A percentile compares a stretch with the other conserved stretches of the same genome.
phyloP scores from a whole-genome alignment of 1,140 invertebrate species.

The Zaprionus nigranus region DNA sequence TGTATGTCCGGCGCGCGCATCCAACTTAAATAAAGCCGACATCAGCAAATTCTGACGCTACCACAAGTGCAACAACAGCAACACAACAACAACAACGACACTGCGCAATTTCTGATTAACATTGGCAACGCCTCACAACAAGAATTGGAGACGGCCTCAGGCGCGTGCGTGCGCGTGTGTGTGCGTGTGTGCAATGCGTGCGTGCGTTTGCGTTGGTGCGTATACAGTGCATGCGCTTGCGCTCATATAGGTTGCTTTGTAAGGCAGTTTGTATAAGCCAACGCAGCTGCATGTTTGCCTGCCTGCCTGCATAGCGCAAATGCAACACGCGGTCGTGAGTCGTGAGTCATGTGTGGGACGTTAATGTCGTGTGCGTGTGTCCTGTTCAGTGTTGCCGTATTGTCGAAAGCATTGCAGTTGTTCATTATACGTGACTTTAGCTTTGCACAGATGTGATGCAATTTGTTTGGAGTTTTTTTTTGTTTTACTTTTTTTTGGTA shows the following conservation, averaged over 20 bases:
- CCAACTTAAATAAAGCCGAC: constrained; percentile 11
- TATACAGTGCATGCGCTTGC: constrained; percentile 12
- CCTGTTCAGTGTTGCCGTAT: constrained; percentile 11
- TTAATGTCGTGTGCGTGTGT: not conserved
- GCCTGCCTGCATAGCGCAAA: constrained; percentile 11
- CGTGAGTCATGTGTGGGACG: not conserved
- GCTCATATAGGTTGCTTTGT: constrained; percentile 31
- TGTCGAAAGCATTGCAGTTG: not conserved
- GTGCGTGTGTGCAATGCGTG: constrained; percentile 21
- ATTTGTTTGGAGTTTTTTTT: constrained; percentile 24
- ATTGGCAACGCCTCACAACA: constrained; percentile 12
- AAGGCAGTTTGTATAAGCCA: constrained; percentile 2
- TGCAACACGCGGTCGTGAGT: constrained; percentile 1
- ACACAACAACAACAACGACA: constrained; percentile 49
- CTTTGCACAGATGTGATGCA: not conserved
- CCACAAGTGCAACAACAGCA: constrained; percentile 48
- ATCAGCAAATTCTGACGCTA: constrained; percentile 18
- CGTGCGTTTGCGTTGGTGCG: constrained; percentile 12
- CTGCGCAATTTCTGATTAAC: constrained; percentile 13
- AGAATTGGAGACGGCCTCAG: constrained; percentile 1
- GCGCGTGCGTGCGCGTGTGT: constrained; percentile 7
- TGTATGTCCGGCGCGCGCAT: constrained; percentile 36
- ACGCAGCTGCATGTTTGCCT: constrained; percentile 17
- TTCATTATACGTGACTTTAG: not conserved
- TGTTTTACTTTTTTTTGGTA: not conserved